Evolutionary conservation across 2,888 invertebrate species (phyloP).

Genomic region (Scrobipalpa costella): DNA sequence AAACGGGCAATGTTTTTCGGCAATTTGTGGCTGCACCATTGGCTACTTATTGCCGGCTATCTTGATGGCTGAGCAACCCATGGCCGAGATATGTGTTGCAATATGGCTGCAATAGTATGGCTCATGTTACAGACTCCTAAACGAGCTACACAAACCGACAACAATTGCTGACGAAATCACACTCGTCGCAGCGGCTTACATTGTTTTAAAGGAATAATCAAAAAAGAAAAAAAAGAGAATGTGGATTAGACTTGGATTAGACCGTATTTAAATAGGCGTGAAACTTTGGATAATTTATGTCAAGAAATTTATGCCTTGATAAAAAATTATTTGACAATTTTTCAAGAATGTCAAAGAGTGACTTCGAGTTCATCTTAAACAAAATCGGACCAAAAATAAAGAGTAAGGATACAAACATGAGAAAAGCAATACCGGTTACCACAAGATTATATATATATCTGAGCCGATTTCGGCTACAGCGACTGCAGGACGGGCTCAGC

Average conservation of each 20-base stretch:
- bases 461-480: too few relatives aligned
- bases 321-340: slow-evolving; percentile 26
- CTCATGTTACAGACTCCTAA: too few relatives aligned
- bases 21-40: not conserved
- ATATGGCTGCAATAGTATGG: not conserved
- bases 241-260: too few relatives aligned
- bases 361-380: slow-evolving; percentile 25
- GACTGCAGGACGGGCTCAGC: too few relatives aligned
- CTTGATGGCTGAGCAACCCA: not conserved
- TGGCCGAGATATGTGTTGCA: slow-evolving; percentile 2
- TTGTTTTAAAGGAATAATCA: not conserved
- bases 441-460: too few relatives aligned
- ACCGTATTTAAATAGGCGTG: not conserved
- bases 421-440: slow-evolving; percentile 29
- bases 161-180: not conserved
- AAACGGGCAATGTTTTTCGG: too few relatives aligned
- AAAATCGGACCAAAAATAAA: slow-evolving; percentile 33
- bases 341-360: slow-evolving; percentile 31
- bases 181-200: not conserved
- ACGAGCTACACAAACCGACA: too few relatives aligned
- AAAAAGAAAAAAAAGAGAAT: not conserved
- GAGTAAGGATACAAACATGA: slow-evolving; percentile 31
- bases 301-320: slow-evolving; percentile 25
- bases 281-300: too few relatives aligned
- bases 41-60: not conserved